Base-by-base conservation (phyloP, 2,888 invertebrate genomes). In the Leptura quadrifasciata region DNA sequence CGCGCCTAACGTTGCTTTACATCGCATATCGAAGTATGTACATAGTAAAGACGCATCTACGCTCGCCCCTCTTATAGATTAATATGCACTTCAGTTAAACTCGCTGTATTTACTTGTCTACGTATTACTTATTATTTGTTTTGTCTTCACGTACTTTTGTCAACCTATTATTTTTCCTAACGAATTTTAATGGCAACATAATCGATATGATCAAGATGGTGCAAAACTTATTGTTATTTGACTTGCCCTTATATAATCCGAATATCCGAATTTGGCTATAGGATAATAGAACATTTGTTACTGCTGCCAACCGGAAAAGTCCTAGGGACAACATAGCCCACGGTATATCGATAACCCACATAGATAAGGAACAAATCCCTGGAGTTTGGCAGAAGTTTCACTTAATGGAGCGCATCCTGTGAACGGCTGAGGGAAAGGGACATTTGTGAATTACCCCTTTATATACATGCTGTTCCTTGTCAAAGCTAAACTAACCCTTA, bases 321-420 rank as follows among this genome's bases (percentile, higher is more conserved):
- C 57, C 57, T 47, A 47, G 47, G 57, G 57, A 57, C 20, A 21
- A 20, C 20, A 21, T 3, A 21, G 57, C 57, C 57, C 18, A 21
- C 57, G 21, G 20, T 20, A 21, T 20, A 21, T 57, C 57, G 57
- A 57, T 57, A 57, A 57, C 57, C 57, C 57, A 20, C 57, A 57
- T 57, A 57, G 57, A 57, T 57, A 57, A 57, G 57, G 57, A 57
- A 57, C 57, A 21, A 57, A 57, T 57, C 57, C 57, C 57, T 21
- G 15, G 20, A 57, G 57, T 57, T 57, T 15, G 57, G 57, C 21
- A 21, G 57, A 57, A 57, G 57, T 57, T 57, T 57, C 57, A 57
- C 57, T 57, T 57, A 57, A 57, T 57, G 57, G 57, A 21, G 21
- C 21, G 21, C 57, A 57, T 57, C 57, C 57, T 47, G 57, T 21